Evolutionary conservation across 2,797 vertebrate species (phyloP), one percentile per base, ranked within the genome.

Genomic region (Acanthurus lineatus): DNA sequence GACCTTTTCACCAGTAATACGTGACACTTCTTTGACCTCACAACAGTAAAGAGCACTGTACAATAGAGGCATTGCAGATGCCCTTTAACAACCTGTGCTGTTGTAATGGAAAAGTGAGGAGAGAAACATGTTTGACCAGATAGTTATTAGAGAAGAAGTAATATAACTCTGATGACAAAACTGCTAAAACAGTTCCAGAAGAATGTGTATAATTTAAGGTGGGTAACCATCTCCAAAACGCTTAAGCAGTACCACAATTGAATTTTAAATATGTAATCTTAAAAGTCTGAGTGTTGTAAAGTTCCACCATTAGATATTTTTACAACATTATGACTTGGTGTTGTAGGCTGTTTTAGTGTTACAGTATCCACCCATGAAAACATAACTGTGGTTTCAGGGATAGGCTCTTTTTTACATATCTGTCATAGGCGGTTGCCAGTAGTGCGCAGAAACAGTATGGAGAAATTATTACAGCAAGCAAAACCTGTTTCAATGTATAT

Each of bases 51-150:
- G 64, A 78, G 49, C 48, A 57, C 49, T 3, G 44, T n/a, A 22
- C 28, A 57, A n/a, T 40, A 15, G 56, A 76, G 70, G 87, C 12
- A 5, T 60, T 68, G 76, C 52, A 76, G 65, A 82, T 85, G 82
- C 72, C 80, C 85, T 90, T 89, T 84, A 71, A 69, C 53, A 73
- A 67, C 59, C 71, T 73, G 60, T 51, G 45, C 60, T 45, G 9
- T 6, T 5, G 40, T 85, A 87, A 87, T 90, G 40, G 67, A 79
- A 22, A 84, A 66, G 83, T 83, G 80, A 89, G 38, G 89, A 92
- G 72, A 84, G 86, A 88, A 81, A 82, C 9, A 49, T 54, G 77
- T 68, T 69, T 25, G 54, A 85, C 17, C 12, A 40, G 71, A 20
- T 52, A 68, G 57, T 49, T 77, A 69, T 65, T 60, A 78, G 61